These are phyloP conservation scores for Plemyria rubiginata DNA, from an alignment of 2,888 invertebrate genomes.

Conservation along the genomic window DNA sequence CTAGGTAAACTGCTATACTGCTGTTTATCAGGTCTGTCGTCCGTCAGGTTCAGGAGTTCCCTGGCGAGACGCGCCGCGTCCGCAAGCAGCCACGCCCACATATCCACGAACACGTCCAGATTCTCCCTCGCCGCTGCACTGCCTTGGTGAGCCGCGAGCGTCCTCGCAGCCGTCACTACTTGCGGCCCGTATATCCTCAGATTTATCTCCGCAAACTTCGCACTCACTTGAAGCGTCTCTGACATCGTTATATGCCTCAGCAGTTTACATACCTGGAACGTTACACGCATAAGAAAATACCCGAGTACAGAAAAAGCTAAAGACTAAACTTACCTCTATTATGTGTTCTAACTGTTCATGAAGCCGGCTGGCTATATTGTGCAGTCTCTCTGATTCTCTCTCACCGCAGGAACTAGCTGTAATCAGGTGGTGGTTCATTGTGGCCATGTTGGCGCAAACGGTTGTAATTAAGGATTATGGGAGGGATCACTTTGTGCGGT, in stretches of 20 bases:
- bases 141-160: constrained; percentile 94
- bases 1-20: constrained; percentile 96
- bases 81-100: constrained; percentile 97
- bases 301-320: constrained; percentile 2
- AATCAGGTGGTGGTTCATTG: constrained; percentile 30
- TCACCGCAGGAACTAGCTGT: constrained; percentile 86
- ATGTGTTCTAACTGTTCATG: constrained; percentile 99
- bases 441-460: constrained; percentile 13
- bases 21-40: constrained; percentile 81
- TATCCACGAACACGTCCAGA: constrained; percentile 96
- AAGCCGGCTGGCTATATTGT: constrained; percentile 97
- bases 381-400: constrained; percentile 92
- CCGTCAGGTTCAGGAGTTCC: constrained; percentile 93
- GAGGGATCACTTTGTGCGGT: constrained; percentile 35
- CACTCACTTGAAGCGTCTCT: constrained; percentile 97
- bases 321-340: constrained; percentile 90
- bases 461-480: constrained; percentile 24
- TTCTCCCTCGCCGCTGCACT: constrained; percentile 99
- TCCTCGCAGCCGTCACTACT: constrained; percentile 96
- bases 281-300: constrained; percentile 12
- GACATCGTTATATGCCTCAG: constrained; percentile 97
- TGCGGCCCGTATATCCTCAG: constrained; percentile 97
- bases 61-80: constrained; percentile 96
- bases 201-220: constrained; percentile 98
- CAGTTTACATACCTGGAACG: constrained; percentile 94